phyloP scores from a whole-genome alignment of 2,888 invertebrate species.

The Macrosiphum euphorbiae region DNA sequence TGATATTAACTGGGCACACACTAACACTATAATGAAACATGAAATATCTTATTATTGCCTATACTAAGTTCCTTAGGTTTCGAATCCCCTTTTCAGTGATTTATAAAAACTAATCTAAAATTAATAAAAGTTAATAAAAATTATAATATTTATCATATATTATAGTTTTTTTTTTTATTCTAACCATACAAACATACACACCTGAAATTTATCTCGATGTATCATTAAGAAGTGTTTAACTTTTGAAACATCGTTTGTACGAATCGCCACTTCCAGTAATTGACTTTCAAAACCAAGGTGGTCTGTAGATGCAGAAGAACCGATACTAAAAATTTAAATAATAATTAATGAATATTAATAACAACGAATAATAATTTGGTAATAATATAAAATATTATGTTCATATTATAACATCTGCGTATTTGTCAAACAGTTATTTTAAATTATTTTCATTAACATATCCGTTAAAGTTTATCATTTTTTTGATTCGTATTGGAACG shows the following conservation, averaged over 20 bases:
- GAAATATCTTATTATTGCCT: not conserved
- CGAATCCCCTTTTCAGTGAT: not conserved
- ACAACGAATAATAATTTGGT: not conserved
- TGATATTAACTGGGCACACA: not conserved
- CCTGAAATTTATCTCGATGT: conserved; percentile 73
- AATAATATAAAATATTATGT: not conserved
- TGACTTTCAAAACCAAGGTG: conserved; percentile 52
- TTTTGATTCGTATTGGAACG: not conserved
- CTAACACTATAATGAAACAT: not conserved
- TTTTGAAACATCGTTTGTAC: conserved; percentile 72
- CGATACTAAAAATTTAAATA: conserved; percentile 36
- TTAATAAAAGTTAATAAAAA: not conserved
- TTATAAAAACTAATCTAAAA: not conserved
- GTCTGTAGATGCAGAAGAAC: conserved; percentile 19
- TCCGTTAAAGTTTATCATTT: not conserved
- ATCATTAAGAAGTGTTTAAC: conserved; percentile 73
- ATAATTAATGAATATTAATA: not conserved
- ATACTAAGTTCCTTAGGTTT: not conserved
- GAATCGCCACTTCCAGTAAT: conserved; percentile 72
- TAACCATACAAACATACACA: conserved; percentile 64
- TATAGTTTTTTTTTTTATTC: not conserved
- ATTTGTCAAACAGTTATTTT: not conserved
- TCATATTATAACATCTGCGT: not conserved
- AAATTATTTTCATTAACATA: not conserved
- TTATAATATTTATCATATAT: not conserved